These are phyloP conservation scores for Passerina amoena DNA, from an alignment of 2,113 vertebrate genomes.

Conservation along the genomic window DNA sequence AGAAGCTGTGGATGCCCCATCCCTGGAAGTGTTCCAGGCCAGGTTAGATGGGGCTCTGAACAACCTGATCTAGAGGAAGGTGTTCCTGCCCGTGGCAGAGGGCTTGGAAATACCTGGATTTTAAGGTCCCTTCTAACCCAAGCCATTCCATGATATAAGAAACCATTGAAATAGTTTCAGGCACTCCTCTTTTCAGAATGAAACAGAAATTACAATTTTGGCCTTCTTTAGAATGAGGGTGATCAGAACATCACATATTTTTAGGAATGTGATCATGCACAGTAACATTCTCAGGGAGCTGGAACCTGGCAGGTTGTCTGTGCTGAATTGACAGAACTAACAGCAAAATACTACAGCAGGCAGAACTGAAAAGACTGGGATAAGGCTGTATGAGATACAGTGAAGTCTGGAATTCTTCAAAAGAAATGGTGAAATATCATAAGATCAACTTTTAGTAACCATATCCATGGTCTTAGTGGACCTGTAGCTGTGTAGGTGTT, in stretches of 20 bases:
- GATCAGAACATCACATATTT: slow-evolving; percentile 1
- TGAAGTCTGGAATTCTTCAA: neutral
- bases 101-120: neutral
- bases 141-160: neutral
- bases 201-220: neutral
- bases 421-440: neutral
- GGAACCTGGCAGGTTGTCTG: neutral
- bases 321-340: neutral
- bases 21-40: neutral
- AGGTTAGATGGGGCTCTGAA: neutral
- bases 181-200: neutral
- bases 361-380: neutral
- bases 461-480: neutral
- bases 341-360: neutral
- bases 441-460: neutral
- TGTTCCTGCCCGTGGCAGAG: neutral
- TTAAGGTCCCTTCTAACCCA: neutral
- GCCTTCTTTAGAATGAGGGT: neutral
- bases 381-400: neutral
- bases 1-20: neutral
- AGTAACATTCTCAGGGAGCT: neutral
- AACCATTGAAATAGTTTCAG: neutral
- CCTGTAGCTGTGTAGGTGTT: neutral
- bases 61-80: fast-evolving
- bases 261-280: neutral